These are phyloP conservation scores for Psittacula echo DNA, from an alignment of 2,797 vertebrate genomes.

Conservation along the genomic window DNA sequence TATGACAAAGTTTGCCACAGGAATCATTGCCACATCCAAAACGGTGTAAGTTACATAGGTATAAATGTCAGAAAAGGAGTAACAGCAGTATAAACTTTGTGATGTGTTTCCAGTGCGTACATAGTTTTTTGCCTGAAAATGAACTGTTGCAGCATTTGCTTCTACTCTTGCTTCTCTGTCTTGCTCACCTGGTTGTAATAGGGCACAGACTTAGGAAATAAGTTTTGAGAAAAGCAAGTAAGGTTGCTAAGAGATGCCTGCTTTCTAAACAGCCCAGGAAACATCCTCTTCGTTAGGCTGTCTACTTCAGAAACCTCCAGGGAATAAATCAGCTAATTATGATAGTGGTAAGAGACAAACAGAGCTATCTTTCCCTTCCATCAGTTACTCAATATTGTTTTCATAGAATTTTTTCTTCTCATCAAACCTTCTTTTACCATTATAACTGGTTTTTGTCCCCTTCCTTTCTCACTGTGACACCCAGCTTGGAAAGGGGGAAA, in stretches of 20 bases:
- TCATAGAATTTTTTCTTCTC: not conserved
- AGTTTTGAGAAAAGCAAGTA: not conserved
- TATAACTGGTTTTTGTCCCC: not conserved
- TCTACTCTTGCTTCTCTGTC: not conserved
- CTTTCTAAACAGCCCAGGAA: not conserved
- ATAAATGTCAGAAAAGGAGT: not conserved
- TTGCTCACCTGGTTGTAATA: not conserved
- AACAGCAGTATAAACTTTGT: not conserved
- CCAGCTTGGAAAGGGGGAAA: not conserved
- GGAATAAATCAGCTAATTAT: not conserved
- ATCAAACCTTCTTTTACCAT: not conserved
- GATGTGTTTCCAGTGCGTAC: not conserved
- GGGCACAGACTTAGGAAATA: not conserved
- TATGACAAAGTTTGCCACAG: not conserved
- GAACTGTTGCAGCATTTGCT: not conserved
- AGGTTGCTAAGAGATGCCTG: not conserved
- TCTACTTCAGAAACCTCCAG: not conserved
- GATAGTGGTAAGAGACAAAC: not conserved
- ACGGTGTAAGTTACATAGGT: not conserved
- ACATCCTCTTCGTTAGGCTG: not conserved
- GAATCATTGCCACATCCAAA: not conserved
- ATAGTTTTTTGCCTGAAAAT: not conserved
- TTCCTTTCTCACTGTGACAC: not conserved
- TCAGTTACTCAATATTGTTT: not conserved
- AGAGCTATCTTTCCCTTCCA: not conserved